Evolutionary conservation across 2,113 vertebrate species (phyloP).

Genomic region (Anhinga rufa): DNA sequence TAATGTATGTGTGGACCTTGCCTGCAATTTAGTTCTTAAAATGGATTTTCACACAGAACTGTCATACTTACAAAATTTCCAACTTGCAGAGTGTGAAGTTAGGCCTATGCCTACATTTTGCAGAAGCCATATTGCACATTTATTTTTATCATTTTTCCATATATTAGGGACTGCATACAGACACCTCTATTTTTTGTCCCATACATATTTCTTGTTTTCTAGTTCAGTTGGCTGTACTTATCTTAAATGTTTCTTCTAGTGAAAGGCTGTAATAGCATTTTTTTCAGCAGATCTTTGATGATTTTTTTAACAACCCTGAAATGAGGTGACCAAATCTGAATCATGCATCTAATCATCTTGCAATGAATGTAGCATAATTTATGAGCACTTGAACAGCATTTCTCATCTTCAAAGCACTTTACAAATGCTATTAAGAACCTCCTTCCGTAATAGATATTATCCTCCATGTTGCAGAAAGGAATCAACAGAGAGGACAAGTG

Average conservation of each 20-base stretch:
- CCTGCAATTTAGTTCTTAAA: slow-evolving; percentile 6
- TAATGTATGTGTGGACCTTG: not conserved
- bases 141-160: not conserved
- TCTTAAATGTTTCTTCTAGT: not conserved
- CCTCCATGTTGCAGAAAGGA: not conserved
- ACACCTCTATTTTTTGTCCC: not conserved
- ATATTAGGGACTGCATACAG: not conserved
- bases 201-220: not conserved
- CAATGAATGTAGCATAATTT: not conserved
- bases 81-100: not conserved
- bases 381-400: not conserved
- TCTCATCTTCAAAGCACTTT: not conserved
- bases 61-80: not conserved
- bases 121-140: not conserved
- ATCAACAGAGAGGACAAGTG: not conserved
- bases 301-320: slow-evolving; percentile 4
- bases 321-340: not conserved
- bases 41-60: not conserved
- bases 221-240: not conserved
- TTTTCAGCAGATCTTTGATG: not conserved
- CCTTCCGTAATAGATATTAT: not conserved
- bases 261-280: not conserved
- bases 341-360: not conserved
- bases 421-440: not conserved
- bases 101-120: not conserved